A percentile compares a stretch with the other conserved stretches of the same genome.
phyloP scores from a whole-genome alignment of 2,113 vertebrate genomes.

The Neodontobutis hainanensis region DNA sequence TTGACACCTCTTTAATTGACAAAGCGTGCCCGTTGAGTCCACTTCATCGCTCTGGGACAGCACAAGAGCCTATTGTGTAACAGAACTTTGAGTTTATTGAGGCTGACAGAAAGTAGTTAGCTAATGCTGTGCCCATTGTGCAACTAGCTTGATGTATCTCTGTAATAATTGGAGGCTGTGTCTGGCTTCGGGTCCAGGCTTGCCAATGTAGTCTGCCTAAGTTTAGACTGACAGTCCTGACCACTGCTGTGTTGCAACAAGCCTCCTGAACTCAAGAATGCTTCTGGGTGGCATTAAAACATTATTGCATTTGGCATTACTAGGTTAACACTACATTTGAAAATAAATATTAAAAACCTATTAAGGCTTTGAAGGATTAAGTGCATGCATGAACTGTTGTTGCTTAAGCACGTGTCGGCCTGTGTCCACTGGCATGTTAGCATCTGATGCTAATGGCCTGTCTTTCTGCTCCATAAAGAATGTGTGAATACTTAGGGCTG shows the following conservation, averaged over 20 bases:
- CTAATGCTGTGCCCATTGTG: constrained; percentile 50
- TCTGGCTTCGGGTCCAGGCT: constrained; percentile 54
- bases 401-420: constrained; percentile 21
- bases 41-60: constrained; percentile 6
- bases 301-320: neutral
- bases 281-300: constrained; percentile 21
- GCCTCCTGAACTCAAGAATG: constrained; percentile 11
- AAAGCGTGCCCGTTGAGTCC: constrained; percentile 38
- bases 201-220: constrained; percentile 38
- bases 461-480: constrained; percentile 58
- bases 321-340: neutral
- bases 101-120: constrained; percentile 60
- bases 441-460: constrained; percentile 68
- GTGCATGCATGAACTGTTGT: constrained; percentile 19
- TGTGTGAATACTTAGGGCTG: constrained; percentile 58
- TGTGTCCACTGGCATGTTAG: constrained; percentile 45
- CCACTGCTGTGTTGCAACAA: constrained; percentile 45
- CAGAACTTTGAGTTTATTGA: constrained; percentile 49
- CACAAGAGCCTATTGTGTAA: constrained; percentile 37
- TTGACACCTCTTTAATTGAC: constrained; percentile 57
- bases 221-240: constrained; percentile 19
- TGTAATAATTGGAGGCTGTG: constrained; percentile 37
- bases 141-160: constrained; percentile 36
- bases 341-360: constrained; percentile 8
- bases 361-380: constrained; percentile 18